Evolutionary conservation across 2,797 vertebrate genomes (phyloP), one percentile per base, ranked within the genome.

Genomic region (Sebastes steindachneri): DNA sequence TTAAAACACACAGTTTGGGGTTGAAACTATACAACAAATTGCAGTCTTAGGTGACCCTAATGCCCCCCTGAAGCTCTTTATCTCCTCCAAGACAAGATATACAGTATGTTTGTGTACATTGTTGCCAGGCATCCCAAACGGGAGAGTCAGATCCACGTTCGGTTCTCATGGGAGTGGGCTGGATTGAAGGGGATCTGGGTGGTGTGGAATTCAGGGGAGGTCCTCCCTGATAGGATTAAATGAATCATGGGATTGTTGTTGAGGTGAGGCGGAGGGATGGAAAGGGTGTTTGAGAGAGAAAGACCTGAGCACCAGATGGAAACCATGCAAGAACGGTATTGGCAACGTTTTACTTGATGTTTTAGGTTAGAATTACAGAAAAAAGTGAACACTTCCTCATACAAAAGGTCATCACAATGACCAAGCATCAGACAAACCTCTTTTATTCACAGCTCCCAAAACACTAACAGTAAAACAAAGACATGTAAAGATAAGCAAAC

Each of bases 191-290:
- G 77, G 85, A 86, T 92, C 87, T 88, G 76, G 74, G 63, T 81
- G 62, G 69, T 79, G 77, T 86, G 89, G 80, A 94, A 93, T 93
- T 93, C 70, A 51, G 84, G 79, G 88, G 80, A 94, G 66, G 86
- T 84, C 86, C 71, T 85, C 78, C 59, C 74, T 77, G 80, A 84
- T 80, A 82, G 87, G 87, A 90, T 94, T 93, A 92, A 88, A 29
- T 75, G 82, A 91, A 86, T 93, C 89, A 88, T 85, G 84, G 80
- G 92, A 92, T 80, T 83, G 87, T 82, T 88, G 88, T 77, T 0
- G 68, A 83, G 75, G 78, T 83, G 79, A 88, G 48, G 77, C 26
- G 29, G 64, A 79, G 77, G 64, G 73, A 80, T 70, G 73, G 63
- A 83, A 77, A 25, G 35, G 41, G 68, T 53, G 29, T 75, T 57